These are phyloP conservation scores for Morbakka virulenta DNA, from an alignment of 30 jellyfish, hydroid and myxozoan species.

Conservation along the genomic window DNA sequence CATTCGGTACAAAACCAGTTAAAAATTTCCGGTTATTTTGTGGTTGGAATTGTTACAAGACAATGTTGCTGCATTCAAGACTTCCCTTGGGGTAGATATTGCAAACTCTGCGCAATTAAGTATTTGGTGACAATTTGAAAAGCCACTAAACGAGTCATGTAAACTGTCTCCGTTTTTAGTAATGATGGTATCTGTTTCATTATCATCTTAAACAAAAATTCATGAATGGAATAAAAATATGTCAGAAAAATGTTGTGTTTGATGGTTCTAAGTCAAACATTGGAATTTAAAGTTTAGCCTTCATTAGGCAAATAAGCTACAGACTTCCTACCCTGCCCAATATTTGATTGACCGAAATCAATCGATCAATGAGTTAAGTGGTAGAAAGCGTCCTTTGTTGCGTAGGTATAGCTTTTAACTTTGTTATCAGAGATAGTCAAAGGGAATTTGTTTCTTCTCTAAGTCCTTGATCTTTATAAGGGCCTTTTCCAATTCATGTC, in stretches of 20 bases:
- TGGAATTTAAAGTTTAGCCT: slow-evolving; percentile 1
- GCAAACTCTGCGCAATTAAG: slow-evolving; percentile 1
- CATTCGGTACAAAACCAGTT: background rate
- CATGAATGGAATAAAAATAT: slow-evolving; percentile 7
- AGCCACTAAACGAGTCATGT: background rate
- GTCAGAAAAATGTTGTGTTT: slow-evolving; percentile 9
- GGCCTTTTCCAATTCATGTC: no score
- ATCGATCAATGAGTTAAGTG: slow-evolving; percentile 28
- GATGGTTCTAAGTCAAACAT: slow-evolving; percentile 7
- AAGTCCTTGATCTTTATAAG: no score
- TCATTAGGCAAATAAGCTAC: background rate
- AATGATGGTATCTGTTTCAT: slow-evolving; percentile 14
- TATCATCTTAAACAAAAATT: background rate
- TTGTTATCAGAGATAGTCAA: no score
- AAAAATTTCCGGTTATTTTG: background rate
- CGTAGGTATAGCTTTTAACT: no score
- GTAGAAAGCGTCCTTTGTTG: no score
- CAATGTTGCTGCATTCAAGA: background rate
- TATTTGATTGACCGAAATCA: slow-evolving; percentile 8
- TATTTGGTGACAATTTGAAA: background rate
- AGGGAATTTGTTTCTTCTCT: no score
- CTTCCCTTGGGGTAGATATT: background rate
- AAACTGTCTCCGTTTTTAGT: background rate
- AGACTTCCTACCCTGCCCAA: slow-evolving; percentile 11
- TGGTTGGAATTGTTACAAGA: background rate